Evolutionary conservation across 2,113 vertebrate genomes (phyloP), one percentile per base, ranked within the genome.

Genomic region (Pangasianodon hypophthalmus): DNA sequence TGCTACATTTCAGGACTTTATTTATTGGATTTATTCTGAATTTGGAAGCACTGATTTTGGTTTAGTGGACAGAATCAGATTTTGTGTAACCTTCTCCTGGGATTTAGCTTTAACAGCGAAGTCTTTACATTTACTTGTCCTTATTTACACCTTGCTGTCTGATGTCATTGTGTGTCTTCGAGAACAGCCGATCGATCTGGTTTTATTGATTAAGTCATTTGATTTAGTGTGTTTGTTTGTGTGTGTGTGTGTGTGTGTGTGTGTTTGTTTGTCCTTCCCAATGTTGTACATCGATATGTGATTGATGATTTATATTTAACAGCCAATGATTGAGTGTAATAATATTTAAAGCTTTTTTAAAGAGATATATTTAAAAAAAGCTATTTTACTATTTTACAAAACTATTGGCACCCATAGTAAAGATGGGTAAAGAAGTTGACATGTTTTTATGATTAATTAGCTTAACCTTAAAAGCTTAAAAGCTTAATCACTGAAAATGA

Each of bases 221-320:
- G 84, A 88, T 90, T n/a, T 83, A 90, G 75, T 83, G 88, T 41
- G 62, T 84, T 62, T 26, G 87, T 52, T n/a, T 24, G 77, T 62
- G 58, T 50, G n/a, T 24, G 44, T 50, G 26, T 6, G 80, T 6
- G 18, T 10, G 16, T 3, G 0, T 8, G n/a, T 37, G 29, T 24
- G 24, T 44, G 41, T 29, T 11, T n/a, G 26, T 24, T 8, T 48
- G 44, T 44, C 77, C 24, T 62, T 29, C 60, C 2, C 60, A 62
- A 2, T n/a, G 64, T n/a, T n/a, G 60, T 62, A 62, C 60, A 62
- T 62, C 60, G 7, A 62, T 62, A 26, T 67, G 64, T 29, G 64
- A 67, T 4, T 9, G 64, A 64, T 64, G 9, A 26, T 64, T 64
- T 64, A 64, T 64, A 3, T 64, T 64, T 26, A 64, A 64, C 26